Base-by-base conservation (phyloP, 2,888 invertebrate species). In the Cerastis leucographa region DNA sequence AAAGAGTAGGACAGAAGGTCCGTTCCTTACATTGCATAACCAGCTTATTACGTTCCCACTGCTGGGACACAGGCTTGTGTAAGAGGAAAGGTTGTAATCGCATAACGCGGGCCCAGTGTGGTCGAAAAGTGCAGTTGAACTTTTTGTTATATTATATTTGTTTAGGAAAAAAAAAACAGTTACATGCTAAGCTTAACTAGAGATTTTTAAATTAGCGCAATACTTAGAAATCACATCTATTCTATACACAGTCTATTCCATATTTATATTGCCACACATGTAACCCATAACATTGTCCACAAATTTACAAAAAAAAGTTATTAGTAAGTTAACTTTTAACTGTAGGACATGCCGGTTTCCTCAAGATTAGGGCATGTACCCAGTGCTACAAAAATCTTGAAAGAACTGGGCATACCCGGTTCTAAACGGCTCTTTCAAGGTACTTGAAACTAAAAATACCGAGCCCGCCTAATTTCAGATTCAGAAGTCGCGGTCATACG, bases 1-100 rank as follows among this genome's bases (percentile, higher is more conserved):
- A 71, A 8, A 64, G 44, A 49, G 7, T 46, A 49, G 0, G 12
- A 42, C 70, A 78, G 44, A 77, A 77, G 49, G 44, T 9, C 29
- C 0, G 8, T 29, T 54, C 1, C 6, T 12, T 9, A 44, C 25
- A 12, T n/a, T 64, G 42, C n/a, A 8, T 64, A 64, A 64, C 42
- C 64, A 42, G 42, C 42, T n/a, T 42, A 25, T 42, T 1, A n/a
- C 1, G 3, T n/a, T 14, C 7, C 1, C 64, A n/a, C 11, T 19
- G 29, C 12, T 25, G 40, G 35, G 14, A 35, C 6, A 9, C 1
- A n/a, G 6, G 9, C 49, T 1, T 4, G 12, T 62, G 3, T 40
- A 17, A 59, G 29, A 25, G 12, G 14, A 29, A 25, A 56, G 17
- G 2, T 56, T 25, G 14, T 25, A n/a, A 56, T 25, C 54, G 35